These are phyloP conservation scores for Maconellicoccus hirsutus DNA, from an alignment of 1,140 invertebrate species.

Conservation along the genomic window DNA sequence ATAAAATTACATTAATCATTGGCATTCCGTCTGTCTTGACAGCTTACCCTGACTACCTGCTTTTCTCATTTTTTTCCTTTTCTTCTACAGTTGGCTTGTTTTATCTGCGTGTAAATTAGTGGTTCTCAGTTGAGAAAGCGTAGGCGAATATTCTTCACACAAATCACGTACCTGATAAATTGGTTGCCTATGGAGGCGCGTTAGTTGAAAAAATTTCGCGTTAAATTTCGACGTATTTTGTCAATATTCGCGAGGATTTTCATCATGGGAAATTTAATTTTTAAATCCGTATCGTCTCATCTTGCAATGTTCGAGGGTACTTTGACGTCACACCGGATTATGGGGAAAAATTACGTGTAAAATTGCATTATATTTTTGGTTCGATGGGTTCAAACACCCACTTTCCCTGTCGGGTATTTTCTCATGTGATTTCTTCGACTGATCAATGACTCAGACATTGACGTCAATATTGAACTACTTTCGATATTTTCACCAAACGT, in stretches of 20 bases:
- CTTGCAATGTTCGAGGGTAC: too few species aligned
- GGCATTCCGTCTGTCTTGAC: conserved; percentile 20
- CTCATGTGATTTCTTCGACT: too few species aligned
- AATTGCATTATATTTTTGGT: too few species aligned
- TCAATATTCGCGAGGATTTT: too few species aligned
- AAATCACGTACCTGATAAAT: background rate
- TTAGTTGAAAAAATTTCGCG: background rate
- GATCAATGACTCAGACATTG: background rate
- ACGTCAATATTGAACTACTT: background rate
- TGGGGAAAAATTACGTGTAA: too few species aligned
- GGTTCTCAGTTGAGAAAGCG: background rate
- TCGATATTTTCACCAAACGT: too few species aligned
- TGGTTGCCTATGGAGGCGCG: background rate
- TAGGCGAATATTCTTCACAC: background rate
- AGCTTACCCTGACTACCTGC: conserved; percentile 2
- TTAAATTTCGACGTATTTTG: too few species aligned
- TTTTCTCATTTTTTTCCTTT: background rate
- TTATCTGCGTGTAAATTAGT: conserved; percentile 6
- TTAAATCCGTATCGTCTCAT: too few species aligned
- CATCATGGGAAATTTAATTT: too few species aligned
- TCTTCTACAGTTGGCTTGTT: background rate
- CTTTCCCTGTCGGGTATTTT: too few species aligned
- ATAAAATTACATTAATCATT: conserved; percentile 22
- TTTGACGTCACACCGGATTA: too few species aligned
- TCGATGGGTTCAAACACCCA: too few species aligned